Conservation (phyloP, 1,140 invertebrate species). For the Neodiprion lecontei region DNA sequence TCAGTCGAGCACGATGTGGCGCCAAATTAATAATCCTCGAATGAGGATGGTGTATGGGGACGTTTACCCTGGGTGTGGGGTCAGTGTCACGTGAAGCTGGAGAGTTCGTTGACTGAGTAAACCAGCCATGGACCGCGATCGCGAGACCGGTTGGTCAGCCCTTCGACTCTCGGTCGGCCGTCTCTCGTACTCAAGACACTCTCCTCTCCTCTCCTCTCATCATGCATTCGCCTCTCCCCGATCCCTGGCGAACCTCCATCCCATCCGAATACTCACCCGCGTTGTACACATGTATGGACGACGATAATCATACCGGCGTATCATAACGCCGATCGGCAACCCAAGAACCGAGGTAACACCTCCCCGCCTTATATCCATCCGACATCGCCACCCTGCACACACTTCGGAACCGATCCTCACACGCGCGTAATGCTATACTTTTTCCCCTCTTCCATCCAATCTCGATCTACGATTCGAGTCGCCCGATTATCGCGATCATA, state of each 20-base stretch:
- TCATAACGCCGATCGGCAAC: not conserved
- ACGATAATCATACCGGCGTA: not conserved
- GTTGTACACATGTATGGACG: too few species aligned
- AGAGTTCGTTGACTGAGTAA: not conserved
- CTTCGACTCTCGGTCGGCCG: not conserved
- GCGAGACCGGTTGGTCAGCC: not conserved
- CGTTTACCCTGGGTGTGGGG: constrained; percentile 1
- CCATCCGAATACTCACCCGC: not conserved
- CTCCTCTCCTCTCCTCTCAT: not conserved
- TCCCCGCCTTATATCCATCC: not conserved
- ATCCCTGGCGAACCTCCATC: not conserved
- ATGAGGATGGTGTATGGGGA: not conserved
- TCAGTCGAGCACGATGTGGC: too few species aligned
- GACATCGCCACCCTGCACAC: too few species aligned
- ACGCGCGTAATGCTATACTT: too few species aligned
- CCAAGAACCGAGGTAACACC: constrained; percentile 2
- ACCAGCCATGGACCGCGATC: not conserved
- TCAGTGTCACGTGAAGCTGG: not conserved
- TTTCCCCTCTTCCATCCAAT: too few species aligned
- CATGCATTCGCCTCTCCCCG: not conserved
- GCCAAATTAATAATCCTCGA: too few species aligned
- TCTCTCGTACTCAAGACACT: too few species aligned
- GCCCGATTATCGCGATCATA: too few species aligned
- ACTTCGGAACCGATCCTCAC: too few species aligned
- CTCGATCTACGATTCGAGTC: too few species aligned